Conservation (phyloP, 2,888 invertebrate genomes). For the Carcina quercana region DNA sequence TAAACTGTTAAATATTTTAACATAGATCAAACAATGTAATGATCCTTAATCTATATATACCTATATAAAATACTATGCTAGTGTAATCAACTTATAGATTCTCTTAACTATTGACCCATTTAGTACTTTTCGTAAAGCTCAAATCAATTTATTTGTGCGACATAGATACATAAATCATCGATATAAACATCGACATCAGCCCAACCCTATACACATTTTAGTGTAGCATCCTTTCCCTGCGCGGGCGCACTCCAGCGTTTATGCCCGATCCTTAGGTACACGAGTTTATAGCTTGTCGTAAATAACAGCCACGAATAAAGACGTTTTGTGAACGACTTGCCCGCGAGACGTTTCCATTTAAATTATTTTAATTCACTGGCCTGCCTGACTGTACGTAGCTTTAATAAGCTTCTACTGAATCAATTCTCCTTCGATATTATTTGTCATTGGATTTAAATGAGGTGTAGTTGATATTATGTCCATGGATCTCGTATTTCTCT, state of each 20-base stretch:
- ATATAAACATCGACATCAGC: slow-evolving; percentile 17
- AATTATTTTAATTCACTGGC: slow-evolving; percentile 58
- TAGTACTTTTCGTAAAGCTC: too few relatives aligned
- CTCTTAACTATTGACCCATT: too few relatives aligned
- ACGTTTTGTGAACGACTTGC: slow-evolving; percentile 57
- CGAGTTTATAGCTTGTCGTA: slow-evolving; percentile 57
- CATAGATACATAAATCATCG: too few relatives aligned
- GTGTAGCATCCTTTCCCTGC: slow-evolving; percentile 30
- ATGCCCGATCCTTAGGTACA: slow-evolving; percentile 59
- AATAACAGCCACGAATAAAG: slow-evolving; percentile 61
- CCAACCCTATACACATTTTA: slow-evolving; percentile 41
- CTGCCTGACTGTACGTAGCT: slow-evolving; percentile 39
- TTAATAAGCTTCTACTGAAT: slow-evolving; percentile 56
- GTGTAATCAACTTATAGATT: too few relatives aligned
- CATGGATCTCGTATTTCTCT: too few relatives aligned
- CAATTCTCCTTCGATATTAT: slow-evolving; percentile 40
- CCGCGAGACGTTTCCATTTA: slow-evolving; percentile 57
- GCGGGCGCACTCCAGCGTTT: slow-evolving; percentile 52
- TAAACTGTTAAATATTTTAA: too few relatives aligned
- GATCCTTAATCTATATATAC: too few relatives aligned
- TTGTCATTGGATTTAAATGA: too few relatives aligned
- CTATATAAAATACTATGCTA: too few relatives aligned
- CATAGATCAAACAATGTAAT: too few relatives aligned
- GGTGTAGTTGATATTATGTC: too few relatives aligned
- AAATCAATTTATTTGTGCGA: too few relatives aligned